Evolutionary conservation across 2,113 vertebrate genomes (phyloP), one percentile per base, ranked within the genome.

Genomic region (Philantomba maxwellii): DNA sequence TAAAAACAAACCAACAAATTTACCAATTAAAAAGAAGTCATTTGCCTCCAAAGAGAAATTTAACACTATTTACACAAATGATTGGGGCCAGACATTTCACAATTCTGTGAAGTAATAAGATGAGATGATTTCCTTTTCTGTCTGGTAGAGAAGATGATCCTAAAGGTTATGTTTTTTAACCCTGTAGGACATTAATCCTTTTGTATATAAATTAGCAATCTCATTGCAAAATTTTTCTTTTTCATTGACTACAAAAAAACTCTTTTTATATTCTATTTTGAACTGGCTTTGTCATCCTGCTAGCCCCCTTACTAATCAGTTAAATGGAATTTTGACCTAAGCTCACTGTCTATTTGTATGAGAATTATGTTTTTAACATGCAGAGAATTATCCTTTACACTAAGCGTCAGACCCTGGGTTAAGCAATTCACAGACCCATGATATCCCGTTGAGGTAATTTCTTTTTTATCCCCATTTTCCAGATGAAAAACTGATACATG

Each of bases 171-270:
- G 43, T 30, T 77, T 84, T 87, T 80, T 45, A 84, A 55, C 12
- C 30, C 39, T 28, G 3, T 47, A 66, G 30, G 55, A 36, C n/a
- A 82, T 85, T 88, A 66, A 95, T 36, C n/a, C 39, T 89, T 87
- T 94, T 89, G 58, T 55, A 86, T 49, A 62, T 75, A 87, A 96
- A 81, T 55, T 92, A 84, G 12, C 25, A 87, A 60, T 86, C 58
- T 87, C 57, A 60, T 36, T 96, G 81, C 64, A 75, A 81, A 25
- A 39, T 91, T 97, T 89, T 97, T 87, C 73, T 96, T 90, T 94
- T 49, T 70, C 66, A 80, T 64, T 78, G 49, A 90, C 33, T 82
- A 51, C 55, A 43, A 87, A 87, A 91, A 78, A 73, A 12, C 19
- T 55, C 57, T 43, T 92, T 95, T 94, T 87, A 55, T 30, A 75